Base-by-base conservation (phyloP, 2,113 vertebrate species). In the Alethe diademata region DNA sequence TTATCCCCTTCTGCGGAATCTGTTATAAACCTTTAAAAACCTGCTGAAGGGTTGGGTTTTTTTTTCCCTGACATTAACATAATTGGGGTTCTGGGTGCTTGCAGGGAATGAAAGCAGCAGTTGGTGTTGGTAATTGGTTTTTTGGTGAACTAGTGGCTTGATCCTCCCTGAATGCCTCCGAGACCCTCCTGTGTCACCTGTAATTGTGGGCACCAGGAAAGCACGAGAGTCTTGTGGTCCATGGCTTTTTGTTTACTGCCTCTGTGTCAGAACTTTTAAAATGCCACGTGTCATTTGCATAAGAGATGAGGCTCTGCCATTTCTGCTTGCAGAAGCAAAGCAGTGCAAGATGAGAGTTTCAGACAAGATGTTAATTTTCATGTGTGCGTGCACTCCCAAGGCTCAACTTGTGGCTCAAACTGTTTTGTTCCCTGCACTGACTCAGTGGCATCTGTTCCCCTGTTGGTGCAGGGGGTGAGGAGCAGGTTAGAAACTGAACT, bases 401-500 rank as follows among this genome's bases (percentile, higher is more conserved):
- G 78, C 88, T 72, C 8, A 40, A n/a, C 48, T 31, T 31, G 88
- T 20, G 86, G 67, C 79, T 96, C n/a, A 1, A 26, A 56, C 43
- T 61, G 56, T 54, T 94, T 88, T 84, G 88, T 89, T 96, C 94
- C 38, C 28, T 78, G 3, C 1, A 8, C 56, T 96, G 92, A 95
- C 80, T 91, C 86, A 89, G 8, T 87, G 92, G 70, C 91, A 95
- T 86, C 91, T 96, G 91, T 81, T 95, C 24, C 57, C n/a, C 88
- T 96, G 91, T 88, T 15, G 3, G 1, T 35, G 66, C 45, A 69
- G 35, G 61, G 29, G 36, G 36, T 35, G 72, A 40, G 47, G 50
- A 83, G 45, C 28, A 84, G 36, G 72, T 22, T 10, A 42, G 57
- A 50, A 54, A 31, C 29, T 36, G 5, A 69, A 38, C 31, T 84